phyloP scores from a whole-genome alignment of 2,113 vertebrate species.

The Pollimyrus isidori region DNA sequence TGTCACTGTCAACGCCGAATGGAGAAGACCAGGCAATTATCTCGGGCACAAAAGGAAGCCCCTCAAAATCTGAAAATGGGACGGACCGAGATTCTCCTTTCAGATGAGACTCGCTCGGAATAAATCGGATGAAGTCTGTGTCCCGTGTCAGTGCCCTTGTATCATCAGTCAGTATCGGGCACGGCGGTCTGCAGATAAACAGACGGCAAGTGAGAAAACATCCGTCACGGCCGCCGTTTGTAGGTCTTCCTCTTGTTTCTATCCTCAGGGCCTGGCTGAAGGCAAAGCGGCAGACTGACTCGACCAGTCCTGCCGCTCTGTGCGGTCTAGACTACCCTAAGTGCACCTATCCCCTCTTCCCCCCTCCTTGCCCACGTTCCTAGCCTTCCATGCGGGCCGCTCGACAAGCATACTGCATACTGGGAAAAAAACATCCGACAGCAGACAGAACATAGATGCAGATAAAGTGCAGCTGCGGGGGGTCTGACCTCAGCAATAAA shows the following conservation, averaged over 20 bases:
- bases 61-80: conserved; percentile 23
- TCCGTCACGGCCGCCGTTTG: conserved; percentile 31
- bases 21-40: neutral
- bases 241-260: conserved; percentile 47
- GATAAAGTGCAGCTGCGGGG: conserved; percentile 16
- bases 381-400: conserved; percentile 36
- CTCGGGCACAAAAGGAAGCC: neutral
- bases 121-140: neutral
- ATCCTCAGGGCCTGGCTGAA: conserved; percentile 45
- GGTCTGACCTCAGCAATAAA: neutral
- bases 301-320: conserved; percentile 47
- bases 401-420: too few relatives aligned
- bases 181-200: conserved; percentile 33
- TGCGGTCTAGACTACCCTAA: conserved; percentile 28
- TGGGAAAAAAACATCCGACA: neutral
- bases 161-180: conserved; percentile 25
- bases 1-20: neutral
- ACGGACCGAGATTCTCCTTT: neutral
- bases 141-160: conserved; percentile 22
- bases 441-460: neutral
- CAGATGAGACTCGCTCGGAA: neutral
- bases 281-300: conserved; percentile 39
- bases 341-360: neutral
- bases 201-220: conserved; percentile 27
- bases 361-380: neutral